These are phyloP conservation scores for Coecobrya sp. DNA, from an alignment of 2,888 invertebrate genomes.

Conservation along the genomic window DNA sequence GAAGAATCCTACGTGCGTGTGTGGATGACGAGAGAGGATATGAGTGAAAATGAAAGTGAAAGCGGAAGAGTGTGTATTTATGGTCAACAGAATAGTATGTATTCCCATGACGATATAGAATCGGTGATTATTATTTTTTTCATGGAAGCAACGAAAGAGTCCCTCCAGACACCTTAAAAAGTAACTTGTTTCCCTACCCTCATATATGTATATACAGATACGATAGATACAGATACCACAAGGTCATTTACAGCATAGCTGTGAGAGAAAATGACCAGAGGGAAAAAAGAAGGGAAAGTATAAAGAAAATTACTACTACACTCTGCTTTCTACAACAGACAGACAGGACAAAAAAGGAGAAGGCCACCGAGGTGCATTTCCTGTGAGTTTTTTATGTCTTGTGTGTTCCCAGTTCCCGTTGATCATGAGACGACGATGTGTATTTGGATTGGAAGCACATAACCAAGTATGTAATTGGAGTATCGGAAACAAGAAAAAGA, in stretches of 20 bases:
- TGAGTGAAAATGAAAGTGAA: slow-evolving; percentile 30
- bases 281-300: neutral
- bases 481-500: neutral
- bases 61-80: neutral
- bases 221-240: neutral
- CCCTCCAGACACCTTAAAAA: slow-evolving; percentile 17
- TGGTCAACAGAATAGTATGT: neutral
- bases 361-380: slow-evolving; percentile 54
- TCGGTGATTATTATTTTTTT: slow-evolving; percentile 36
- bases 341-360: slow-evolving; percentile 9
- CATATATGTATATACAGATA: neutral
- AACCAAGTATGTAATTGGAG: slow-evolving; percentile 11
- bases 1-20: neutral
- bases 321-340: neutral
- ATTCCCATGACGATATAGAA: slow-evolving; percentile 8
- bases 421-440: neutral
- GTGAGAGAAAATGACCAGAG: slow-evolving; percentile 37
- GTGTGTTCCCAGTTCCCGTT: neutral
- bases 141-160: neutral
- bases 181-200: neutral
- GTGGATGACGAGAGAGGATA: neutral
- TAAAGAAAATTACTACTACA: slow-evolving; percentile 18
- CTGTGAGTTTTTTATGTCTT: slow-evolving; percentile 20
- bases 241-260: slow-evolving; percentile 45
- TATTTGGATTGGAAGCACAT: slow-evolving; percentile 40